Conservation (phyloP, 1,140 invertebrate genomes). For the Protaetia brevitarsis region DNA sequence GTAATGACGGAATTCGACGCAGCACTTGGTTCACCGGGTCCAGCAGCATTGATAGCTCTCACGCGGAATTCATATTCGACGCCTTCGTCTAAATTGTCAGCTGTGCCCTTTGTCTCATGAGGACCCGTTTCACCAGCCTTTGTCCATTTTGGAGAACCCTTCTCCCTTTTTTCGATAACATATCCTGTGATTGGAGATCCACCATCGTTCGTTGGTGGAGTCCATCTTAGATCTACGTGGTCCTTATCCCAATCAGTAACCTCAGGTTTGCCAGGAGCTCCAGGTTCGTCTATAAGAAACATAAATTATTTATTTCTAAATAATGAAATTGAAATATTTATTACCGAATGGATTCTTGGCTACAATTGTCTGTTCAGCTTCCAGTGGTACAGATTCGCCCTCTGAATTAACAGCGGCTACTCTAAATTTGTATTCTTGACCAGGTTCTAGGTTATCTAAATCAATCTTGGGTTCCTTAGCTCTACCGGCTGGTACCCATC, state of each 20-base stretch:
- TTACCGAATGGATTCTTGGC: constrained; percentile 97
- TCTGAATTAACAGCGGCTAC: constrained; percentile 94
- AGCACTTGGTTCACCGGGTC: constrained; percentile 75
- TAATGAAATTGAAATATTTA: constrained; percentile 28
- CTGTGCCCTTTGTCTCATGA: constrained; percentile 74
- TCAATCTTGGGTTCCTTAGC: constrained; percentile 80
- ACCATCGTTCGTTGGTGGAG: constrained; percentile 82
- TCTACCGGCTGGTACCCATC: constrained; percentile 80
- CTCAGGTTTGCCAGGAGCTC: constrained; percentile 84
- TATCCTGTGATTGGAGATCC: constrained; percentile 92
- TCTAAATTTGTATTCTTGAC: constrained; percentile 95
- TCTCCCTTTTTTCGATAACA: constrained; percentile 90
- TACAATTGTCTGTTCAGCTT: constrained; percentile 82
- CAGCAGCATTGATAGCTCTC: constrained; percentile 73
- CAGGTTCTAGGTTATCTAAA: constrained; percentile 80
- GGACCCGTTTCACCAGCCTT: constrained; percentile 78
- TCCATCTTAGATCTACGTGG: constrained; percentile 90
- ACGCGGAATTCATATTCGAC: constrained; percentile 86
- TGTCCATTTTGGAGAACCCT: constrained; percentile 80
- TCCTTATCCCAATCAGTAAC: constrained; percentile 93
- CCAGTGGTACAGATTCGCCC: constrained; percentile 89
- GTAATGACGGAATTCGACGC: constrained; percentile 71
- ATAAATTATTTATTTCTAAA: neutral
- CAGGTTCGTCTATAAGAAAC: constrained; percentile 73
- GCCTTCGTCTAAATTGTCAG: constrained; percentile 78